These are phyloP conservation scores for Platerodrilus igneus DNA, from an alignment of 2,888 invertebrate species.

Conservation along the genomic window DNA sequence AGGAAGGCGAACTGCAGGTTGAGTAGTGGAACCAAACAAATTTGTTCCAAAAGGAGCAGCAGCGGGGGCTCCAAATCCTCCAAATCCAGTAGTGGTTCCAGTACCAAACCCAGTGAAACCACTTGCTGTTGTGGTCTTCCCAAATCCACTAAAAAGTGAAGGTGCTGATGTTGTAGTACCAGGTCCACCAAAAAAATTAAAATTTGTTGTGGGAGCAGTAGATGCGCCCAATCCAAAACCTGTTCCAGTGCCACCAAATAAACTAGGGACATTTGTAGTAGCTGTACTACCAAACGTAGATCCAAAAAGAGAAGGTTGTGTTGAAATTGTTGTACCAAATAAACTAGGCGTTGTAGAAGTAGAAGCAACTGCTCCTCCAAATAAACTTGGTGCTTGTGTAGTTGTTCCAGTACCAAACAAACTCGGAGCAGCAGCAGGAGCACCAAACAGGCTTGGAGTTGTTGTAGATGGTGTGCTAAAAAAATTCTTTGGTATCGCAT, in stretches of 20 bases:
- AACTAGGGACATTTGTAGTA: slow-evolving; percentile 39
- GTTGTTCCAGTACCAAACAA: slow-evolving; percentile 48
- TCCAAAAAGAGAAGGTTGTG: slow-evolving; percentile 17
- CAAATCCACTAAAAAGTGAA: slow-evolving; percentile 48
- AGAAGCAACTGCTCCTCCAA: slow-evolving; percentile 44
- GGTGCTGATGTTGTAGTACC: slow-evolving; percentile 36
- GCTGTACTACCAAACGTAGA: slow-evolving; percentile 37
- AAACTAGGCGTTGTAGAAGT: slow-evolving; percentile 34
- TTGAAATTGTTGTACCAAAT: slow-evolving; percentile 28
- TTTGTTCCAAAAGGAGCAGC: slow-evolving; percentile 32
- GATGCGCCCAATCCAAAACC: slow-evolving; percentile 38
- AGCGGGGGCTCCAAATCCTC: slow-evolving; percentile 41
- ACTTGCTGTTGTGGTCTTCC: slow-evolving; percentile 34
- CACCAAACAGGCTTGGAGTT: slow-evolving; percentile 32
- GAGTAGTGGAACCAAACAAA: slow-evolving; percentile 32
- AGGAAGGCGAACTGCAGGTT: slow-evolving; percentile 26
- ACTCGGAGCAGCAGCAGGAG: slow-evolving; percentile 35
- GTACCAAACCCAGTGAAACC: slow-evolving; percentile 47
- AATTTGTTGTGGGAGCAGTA: slow-evolving; percentile 30
- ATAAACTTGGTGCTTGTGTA: slow-evolving; percentile 37
- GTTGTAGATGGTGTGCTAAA: slow-evolving; percentile 37
- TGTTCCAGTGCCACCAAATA: slow-evolving; percentile 46
- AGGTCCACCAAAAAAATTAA: slow-evolving; percentile 42
- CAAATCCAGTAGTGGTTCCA: slow-evolving; percentile 40
- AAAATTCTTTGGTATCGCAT: slow-evolving; percentile 28